Percentiles rank a stretch among this genome's conserved stretches.
Conservation (phyloP, 2,888 invertebrate species). For the Leucania comma region DNA sequence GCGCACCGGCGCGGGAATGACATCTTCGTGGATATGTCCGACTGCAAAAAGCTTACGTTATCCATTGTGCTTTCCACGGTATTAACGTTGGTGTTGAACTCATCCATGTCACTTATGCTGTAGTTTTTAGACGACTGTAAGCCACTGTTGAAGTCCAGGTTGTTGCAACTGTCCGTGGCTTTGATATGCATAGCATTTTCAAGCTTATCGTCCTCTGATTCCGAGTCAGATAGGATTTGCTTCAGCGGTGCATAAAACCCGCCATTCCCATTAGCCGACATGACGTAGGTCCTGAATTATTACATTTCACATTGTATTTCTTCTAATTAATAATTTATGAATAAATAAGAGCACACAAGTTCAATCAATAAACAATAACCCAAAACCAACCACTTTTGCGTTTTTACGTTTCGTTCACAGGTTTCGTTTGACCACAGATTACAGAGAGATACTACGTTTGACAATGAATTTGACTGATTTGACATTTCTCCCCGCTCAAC, state of each 20-base stretch:
- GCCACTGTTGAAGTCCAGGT: conserved; percentile 86
- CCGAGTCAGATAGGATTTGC: conserved; percentile 94
- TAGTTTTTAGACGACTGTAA: conserved; percentile 85
- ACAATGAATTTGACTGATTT: too few relatives aligned
- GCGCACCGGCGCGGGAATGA: conserved; percentile 92
- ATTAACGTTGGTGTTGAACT: conserved; percentile 85
- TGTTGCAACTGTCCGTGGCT: conserved; percentile 82
- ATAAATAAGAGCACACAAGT: conserved; percentile 17
- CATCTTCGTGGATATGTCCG: conserved; percentile 91
- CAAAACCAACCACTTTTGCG: conserved; percentile 30
- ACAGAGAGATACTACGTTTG: too few relatives aligned
- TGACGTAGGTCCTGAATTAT: conserved; percentile 67
- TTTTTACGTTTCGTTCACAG: conserved; percentile 27
- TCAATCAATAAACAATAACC: conserved; percentile 58
- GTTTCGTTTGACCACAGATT: neutral
- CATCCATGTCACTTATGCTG: conserved; percentile 87
- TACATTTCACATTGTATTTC: conserved; percentile 50
- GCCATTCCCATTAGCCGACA: conserved; percentile 87
- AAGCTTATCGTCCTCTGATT: conserved; percentile 93
- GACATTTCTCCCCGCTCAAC: too few relatives aligned
- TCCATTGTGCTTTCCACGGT: conserved; percentile 88
- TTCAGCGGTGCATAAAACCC: conserved; percentile 94
- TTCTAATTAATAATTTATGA: conserved; percentile 5
- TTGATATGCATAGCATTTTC: conserved; percentile 81
- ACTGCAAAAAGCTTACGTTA: conserved; percentile 87